Percentiles rank a stretch among this genome's conserved stretches.
phyloP scores from a whole-genome alignment of 2,888 invertebrate genomes.

The Acleris cristana region DNA sequence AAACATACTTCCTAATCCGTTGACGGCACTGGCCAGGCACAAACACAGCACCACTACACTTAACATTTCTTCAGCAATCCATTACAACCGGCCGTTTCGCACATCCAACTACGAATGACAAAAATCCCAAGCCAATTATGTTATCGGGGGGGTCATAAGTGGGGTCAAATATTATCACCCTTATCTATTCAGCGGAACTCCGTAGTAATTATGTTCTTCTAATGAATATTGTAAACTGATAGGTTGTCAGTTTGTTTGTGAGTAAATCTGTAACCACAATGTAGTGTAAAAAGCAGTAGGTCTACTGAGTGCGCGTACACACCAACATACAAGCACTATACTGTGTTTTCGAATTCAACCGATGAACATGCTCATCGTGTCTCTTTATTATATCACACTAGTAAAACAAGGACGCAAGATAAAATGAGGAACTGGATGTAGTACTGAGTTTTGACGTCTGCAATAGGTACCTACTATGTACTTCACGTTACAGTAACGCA shows the following conservation, averaged over 20 bases:
- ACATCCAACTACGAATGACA: slow-evolving; percentile 65
- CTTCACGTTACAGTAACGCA: no score
- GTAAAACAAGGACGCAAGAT: no score
- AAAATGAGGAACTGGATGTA: no score
- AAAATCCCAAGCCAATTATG: slow-evolving; percentile 51
- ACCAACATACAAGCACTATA: no score
- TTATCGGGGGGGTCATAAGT: slow-evolving; percentile 60
- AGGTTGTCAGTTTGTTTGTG: slow-evolving; percentile 45
- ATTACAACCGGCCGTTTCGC: slow-evolving; percentile 57
- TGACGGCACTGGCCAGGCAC: slow-evolving; percentile 60
- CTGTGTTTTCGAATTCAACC: no score
- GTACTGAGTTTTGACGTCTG: no score
- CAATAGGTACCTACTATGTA: no score
- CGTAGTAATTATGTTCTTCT: slow-evolving; percentile 56
- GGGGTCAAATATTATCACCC: slow-evolving; percentile 72
- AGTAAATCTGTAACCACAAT: slow-evolving; percentile 29
- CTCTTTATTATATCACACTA: no score
- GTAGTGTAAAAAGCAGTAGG: slow-evolving; percentile 12
- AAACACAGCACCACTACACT: slow-evolving; percentile 71
- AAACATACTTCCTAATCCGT: slow-evolving; percentile 72
- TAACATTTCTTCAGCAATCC: slow-evolving; percentile 65
- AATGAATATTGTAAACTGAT: slow-evolving; percentile 56
- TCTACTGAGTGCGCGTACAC: background rate
- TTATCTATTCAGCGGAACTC: slow-evolving; percentile 59
- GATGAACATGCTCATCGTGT: no score